These are phyloP conservation scores for Lithophane leautieri DNA, from an alignment of 2,888 invertebrate genomes.

Conservation along the genomic window DNA sequence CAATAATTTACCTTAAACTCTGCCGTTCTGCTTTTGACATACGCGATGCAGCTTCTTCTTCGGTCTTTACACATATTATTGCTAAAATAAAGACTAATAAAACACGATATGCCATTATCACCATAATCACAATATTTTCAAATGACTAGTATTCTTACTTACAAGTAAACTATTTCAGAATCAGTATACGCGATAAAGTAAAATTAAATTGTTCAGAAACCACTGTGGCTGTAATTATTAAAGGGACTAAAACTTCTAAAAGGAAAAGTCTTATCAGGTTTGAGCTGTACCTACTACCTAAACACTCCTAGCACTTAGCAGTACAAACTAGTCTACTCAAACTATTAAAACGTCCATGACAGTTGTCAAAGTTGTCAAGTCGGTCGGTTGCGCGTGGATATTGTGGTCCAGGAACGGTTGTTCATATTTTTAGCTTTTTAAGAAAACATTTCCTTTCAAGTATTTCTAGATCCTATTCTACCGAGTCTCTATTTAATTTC, in stretches of 20 bases:
- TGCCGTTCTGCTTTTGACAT: conserved; percentile 92
- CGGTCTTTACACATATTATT: conserved; percentile 84
- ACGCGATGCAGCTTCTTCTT: conserved; percentile 79
- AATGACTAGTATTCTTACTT: conserved; percentile 73
- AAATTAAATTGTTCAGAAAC: conserved; percentile 32
- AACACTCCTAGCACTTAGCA: conserved; percentile 25
- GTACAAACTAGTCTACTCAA: background rate
- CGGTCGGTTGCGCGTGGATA: conserved; percentile 37
- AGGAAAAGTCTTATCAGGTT: conserved; percentile 48
- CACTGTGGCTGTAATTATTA: conserved; percentile 27
- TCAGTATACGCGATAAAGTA: conserved; percentile 38
- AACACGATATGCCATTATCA: conserved; percentile 85
- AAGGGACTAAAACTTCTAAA: conserved; percentile 45
- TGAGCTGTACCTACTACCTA: conserved; percentile 16
- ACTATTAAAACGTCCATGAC: conserved; percentile 24
- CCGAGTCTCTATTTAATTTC: background rate
- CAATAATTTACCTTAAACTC: conserved; percentile 90
- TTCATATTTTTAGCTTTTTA: conserved; percentile 14
- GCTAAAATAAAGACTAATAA: conserved; percentile 84
- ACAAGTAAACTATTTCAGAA: conserved; percentile 47
- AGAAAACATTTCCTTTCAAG: no score
- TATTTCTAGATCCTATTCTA: background rate
- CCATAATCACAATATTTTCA: conserved; percentile 78
- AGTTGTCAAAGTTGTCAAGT: conserved; percentile 53
- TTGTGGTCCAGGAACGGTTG: conserved; percentile 5